Evolutionary conservation across 2,888 invertebrate genomes (phyloP).

Genomic region (Drosophila demipolita): DNA sequence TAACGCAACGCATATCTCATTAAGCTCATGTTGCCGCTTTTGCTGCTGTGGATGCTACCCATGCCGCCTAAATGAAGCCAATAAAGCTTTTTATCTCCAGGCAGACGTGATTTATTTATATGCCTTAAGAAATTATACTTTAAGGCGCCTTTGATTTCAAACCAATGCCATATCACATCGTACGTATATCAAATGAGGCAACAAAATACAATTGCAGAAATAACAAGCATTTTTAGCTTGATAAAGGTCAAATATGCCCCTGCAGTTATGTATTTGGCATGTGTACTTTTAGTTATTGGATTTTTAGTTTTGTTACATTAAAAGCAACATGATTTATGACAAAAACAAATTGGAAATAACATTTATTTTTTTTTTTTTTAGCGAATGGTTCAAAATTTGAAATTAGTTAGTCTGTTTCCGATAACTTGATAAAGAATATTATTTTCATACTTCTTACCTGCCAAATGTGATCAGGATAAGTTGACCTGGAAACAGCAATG

Average conservation of each 20-base stretch:
- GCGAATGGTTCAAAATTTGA: not conserved
- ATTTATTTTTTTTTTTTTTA: not conserved
- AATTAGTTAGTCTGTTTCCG: not conserved
- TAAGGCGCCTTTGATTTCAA: constrained; percentile 67
- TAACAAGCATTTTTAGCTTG: not conserved
- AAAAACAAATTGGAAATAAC: not conserved
- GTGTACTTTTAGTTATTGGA: not conserved
- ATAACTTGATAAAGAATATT: not conserved
- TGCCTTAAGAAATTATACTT: constrained; percentile 63
- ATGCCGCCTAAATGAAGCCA: constrained; percentile 69
- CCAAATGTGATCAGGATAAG: not conserved
- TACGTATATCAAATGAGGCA: constrained; percentile 2
- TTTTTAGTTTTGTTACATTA: not conserved
- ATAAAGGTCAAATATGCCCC: not conserved
- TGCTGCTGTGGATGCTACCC: constrained; percentile 14
- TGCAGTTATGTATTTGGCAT: not conserved
- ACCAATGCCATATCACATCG: constrained; percentile 28
- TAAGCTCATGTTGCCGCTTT: constrained; percentile 50
- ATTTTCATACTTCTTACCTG: not conserved
- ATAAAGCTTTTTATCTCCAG: constrained; percentile 78
- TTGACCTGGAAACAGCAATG: not conserved
- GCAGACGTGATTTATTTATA: constrained; percentile 76
- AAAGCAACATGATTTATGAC: not conserved
- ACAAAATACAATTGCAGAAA: not conserved
- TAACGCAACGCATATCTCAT: constrained; percentile 66